Percentiles rank a stretch among this genome's conserved stretches.
Evolutionary conservation across 2,888 invertebrate genomes (phyloP).

Genomic region (Cheilosia pagana): DNA sequence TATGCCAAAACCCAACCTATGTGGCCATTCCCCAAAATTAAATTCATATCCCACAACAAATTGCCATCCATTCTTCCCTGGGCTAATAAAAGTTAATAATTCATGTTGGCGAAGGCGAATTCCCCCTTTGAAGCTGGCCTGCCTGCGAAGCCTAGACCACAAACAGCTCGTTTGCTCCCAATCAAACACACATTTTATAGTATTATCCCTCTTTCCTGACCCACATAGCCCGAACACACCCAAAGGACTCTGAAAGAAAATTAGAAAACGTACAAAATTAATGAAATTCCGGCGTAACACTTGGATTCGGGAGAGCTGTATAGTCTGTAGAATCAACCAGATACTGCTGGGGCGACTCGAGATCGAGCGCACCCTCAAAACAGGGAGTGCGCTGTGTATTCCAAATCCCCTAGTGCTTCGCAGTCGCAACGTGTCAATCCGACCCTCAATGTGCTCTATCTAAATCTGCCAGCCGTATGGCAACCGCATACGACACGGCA

Average conservation of each 20-base stretch:
- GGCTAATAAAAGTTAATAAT: slow-evolving; percentile 54
- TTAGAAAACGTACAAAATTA: slow-evolving; percentile 30
- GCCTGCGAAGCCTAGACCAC: slow-evolving; percentile 37
- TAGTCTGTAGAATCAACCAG: background rate
- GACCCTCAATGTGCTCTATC: slow-evolving; percentile 57
- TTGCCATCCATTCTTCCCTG: slow-evolving; percentile 15
- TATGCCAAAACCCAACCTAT: slow-evolving; percentile 10
- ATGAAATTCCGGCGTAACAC: slow-evolving; percentile 59
- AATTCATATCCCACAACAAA: slow-evolving; percentile 40
- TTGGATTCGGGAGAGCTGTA: slow-evolving; percentile 35
- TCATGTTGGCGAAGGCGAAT: slow-evolving; percentile 30
- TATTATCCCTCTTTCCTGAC: slow-evolving; percentile 48
- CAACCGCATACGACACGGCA: slow-evolving; percentile 25
- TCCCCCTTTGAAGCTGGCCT: slow-evolving; percentile 29
- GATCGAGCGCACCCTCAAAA: slow-evolving; percentile 53
- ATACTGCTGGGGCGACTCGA: background rate
- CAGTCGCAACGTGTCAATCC: slow-evolving; percentile 50
- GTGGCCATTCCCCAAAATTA: slow-evolving; percentile 18
- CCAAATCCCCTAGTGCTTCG: background rate
- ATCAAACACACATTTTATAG: slow-evolving; percentile 68
- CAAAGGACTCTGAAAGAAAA: slow-evolving; percentile 38
- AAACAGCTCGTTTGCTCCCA: slow-evolving; percentile 73
- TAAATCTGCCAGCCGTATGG: slow-evolving; percentile 43
- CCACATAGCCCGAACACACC: slow-evolving; percentile 63
- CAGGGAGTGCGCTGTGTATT: slow-evolving; percentile 46